These are phyloP conservation scores for Stenurella melanura DNA, from an alignment of 2,888 invertebrate genomes.

Conservation along the genomic window DNA sequence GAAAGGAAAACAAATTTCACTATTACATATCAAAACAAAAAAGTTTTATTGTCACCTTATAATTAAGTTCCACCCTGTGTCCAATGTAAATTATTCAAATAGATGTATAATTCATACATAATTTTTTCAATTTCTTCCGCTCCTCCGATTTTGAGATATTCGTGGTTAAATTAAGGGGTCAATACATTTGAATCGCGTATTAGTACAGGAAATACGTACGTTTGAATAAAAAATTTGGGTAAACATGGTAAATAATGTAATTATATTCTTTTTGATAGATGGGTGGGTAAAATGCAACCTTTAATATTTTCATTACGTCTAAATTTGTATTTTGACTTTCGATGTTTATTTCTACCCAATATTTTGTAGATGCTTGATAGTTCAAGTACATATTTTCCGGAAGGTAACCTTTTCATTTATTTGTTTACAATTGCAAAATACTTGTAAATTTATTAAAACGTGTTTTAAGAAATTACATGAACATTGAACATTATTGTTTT, in stretches of 20 bases:
- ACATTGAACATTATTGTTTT: neutral
- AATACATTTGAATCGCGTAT: too few species aligned
- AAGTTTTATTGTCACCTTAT: too few species aligned
- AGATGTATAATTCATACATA: too few species aligned
- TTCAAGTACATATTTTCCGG: slow-evolving; percentile 14
- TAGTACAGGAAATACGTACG: too few species aligned
- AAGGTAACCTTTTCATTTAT: slow-evolving; percentile 24
- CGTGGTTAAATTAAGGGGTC: too few species aligned
- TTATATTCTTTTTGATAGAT: neutral
- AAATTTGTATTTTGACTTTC: neutral
- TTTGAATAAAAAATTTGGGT: neutral
- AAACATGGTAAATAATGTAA: neutral
- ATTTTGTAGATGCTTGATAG: neutral
- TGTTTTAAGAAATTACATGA: slow-evolving; percentile 1
- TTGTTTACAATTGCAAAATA: slow-evolving; percentile 17
- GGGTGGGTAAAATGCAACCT: neutral
- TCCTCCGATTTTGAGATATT: too few species aligned
- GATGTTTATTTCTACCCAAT: neutral
- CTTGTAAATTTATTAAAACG: neutral
- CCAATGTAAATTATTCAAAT: too few species aligned
- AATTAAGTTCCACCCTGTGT: too few species aligned
- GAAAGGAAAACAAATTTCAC: too few species aligned
- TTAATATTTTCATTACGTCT: neutral
- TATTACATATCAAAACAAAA: too few species aligned
- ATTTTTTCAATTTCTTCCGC: too few species aligned